These are phyloP conservation scores for Chondrosia reniformis DNA, from an alignment of 37 sponge, comb jelly and placozoan genomes.

Conservation along the genomic window DNA sequence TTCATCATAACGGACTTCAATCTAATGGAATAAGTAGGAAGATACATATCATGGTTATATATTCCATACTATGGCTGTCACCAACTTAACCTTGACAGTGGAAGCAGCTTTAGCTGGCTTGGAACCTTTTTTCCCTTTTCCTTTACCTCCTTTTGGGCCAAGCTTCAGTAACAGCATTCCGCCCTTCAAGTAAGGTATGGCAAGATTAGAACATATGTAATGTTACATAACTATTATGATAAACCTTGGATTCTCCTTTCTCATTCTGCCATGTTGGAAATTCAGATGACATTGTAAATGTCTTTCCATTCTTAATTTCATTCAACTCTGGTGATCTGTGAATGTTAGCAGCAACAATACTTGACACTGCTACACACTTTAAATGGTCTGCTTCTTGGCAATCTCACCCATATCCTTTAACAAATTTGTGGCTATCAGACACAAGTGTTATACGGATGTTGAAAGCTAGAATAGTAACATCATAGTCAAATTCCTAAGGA, in stretches of 20 bases:
- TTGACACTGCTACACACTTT: too few relatives aligned
- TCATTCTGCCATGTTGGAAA: constrained; percentile 44
- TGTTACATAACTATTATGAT: not conserved
- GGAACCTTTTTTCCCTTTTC: not conserved
- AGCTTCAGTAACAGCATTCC: constrained; percentile 38
- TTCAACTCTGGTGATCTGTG: constrained; percentile 42
- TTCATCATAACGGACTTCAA: constrained; percentile 23
- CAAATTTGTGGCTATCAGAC: constrained; percentile 7
- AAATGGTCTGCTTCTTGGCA: too few relatives aligned
- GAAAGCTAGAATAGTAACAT: constrained; percentile 54
- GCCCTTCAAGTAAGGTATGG: constrained; percentile 1
- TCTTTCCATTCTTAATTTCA: constrained; percentile 14
- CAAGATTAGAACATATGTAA: not conserved
- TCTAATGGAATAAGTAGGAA: not conserved
- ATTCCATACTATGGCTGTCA: too few relatives aligned
- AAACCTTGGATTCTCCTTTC: constrained; percentile 34
- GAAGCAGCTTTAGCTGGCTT: not conserved
- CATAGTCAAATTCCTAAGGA: constrained; percentile 52
- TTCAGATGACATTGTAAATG: constrained; percentile 39
- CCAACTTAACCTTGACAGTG: too few relatives aligned
- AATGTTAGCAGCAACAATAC: not conserved
- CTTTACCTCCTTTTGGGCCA: not conserved
- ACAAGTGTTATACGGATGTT: constrained; percentile 30
- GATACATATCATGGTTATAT: too few relatives aligned
- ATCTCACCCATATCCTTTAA: constrained; percentile 61